Evolutionary conservation across 2,888 invertebrate species (phyloP).

Genomic region (Ichneumoninae sp.): DNA sequence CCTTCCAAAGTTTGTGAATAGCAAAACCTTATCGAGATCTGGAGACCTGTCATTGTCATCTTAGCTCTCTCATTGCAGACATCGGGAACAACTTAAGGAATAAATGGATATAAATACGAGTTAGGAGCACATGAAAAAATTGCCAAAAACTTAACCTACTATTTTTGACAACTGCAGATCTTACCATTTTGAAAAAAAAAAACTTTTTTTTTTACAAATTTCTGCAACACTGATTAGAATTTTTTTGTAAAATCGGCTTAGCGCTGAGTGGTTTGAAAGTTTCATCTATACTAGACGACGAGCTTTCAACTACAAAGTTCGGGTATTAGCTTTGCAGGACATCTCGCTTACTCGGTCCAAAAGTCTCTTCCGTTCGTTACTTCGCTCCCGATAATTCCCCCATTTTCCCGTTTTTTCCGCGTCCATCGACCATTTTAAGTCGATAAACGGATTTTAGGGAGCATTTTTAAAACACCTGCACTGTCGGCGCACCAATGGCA

Average conservation of each 20-base stretch:
- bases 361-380: constrained; percentile 13
- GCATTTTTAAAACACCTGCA: constrained; percentile 29
- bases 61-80: too few relatives aligned
- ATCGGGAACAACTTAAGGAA: too few relatives aligned
- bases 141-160: neutral
- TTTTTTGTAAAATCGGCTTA: neutral
- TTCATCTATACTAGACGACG: neutral
- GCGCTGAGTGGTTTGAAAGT: constrained; percentile 1
- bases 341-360: neutral
- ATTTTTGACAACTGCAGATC: neutral
- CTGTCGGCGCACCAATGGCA: constrained; percentile 22
- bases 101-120: too few relatives aligned
- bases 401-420: neutral
- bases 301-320: constrained; percentile 16
- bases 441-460: constrained; percentile 33
- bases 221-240: neutral
- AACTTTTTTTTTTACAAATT: too few relatives aligned
- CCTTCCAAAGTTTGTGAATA: neutral
- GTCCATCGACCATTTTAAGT: neutral
- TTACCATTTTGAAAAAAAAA: neutral
- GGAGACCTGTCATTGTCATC: too few relatives aligned
- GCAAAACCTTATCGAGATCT: too few relatives aligned
- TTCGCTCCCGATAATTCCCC: neutral
- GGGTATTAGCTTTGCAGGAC: constrained; percentile 11
- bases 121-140: too few relatives aligned